phyloP scores from a whole-genome alignment of 2,797 vertebrate species.

The Anguilla obscura region DNA sequence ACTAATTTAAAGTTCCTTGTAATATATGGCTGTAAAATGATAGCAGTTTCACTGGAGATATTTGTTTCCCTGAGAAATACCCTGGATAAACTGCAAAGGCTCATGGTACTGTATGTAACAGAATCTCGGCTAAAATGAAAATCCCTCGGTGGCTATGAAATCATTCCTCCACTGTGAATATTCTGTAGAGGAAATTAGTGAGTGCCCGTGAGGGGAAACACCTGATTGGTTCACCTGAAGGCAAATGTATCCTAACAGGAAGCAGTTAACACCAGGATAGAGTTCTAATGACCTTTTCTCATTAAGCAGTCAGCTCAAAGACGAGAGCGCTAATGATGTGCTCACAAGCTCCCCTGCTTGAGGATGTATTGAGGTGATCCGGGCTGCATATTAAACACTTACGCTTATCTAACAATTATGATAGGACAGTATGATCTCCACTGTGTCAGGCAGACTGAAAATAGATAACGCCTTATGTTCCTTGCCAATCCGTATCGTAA shows the following conservation, averaged over 20 bases:
- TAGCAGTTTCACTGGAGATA: not conserved
- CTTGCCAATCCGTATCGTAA: not conserved
- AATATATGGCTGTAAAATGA: not conserved
- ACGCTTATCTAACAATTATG: constrained; percentile 45
- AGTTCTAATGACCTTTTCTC: constrained; percentile 45
- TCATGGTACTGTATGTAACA: constrained; percentile 7
- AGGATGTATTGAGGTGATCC: constrained; percentile 15
- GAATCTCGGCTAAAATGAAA: not conserved
- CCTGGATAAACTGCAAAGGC: not conserved
- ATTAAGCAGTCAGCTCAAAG: constrained; percentile 60
- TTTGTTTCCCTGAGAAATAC: not conserved
- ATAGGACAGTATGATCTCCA: constrained; percentile 38
- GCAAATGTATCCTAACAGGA: constrained; percentile 40
- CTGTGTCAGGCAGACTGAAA: constrained; percentile 36
- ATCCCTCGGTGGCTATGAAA: not conserved
- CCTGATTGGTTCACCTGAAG: constrained; percentile 46
- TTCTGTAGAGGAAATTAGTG: constrained; percentile 47
- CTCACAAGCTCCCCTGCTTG: constrained; percentile 23
- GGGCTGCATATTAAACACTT: constrained; percentile 24
- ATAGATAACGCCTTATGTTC: constrained; percentile 29
- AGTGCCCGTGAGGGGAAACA: constrained; percentile 39
- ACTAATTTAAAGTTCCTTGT: not conserved
- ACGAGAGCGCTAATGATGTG: constrained; percentile 54
- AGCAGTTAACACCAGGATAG: constrained; percentile 65
- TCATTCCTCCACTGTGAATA: constrained; percentile 28